Evolutionary conservation across 2,113 vertebrate genomes (phyloP), one percentile per base, ranked within the genome.

Genomic region (Casuarius casuarius): DNA sequence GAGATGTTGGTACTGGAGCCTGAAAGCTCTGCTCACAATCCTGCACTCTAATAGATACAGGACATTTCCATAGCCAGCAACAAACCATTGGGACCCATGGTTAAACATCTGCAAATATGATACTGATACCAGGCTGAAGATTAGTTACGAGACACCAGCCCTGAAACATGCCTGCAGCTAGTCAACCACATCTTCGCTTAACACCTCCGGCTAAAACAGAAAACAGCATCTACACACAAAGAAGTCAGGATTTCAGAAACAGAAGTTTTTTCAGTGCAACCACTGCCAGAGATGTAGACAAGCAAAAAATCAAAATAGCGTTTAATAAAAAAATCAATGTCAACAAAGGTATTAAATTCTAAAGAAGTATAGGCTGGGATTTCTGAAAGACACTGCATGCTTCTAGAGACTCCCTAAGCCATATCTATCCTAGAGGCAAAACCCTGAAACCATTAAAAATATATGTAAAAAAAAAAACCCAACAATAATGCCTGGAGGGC

Each of bases 391-490:
- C 51, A 28, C 52, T 82, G 49, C 74, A 79, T 15, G 8, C 62
- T 95, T 87, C 66, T 87, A 54, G 0, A 1, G 25, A 84, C 91
- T 92, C 52, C 49, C 81, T 62, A 82, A 87, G 84, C 42, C 29
- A 4, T 72, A 51, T 35, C 28, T 76, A 54, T 49, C 91, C 84
- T 52, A 66, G 22, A 91, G 89, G 91, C 74, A 94, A 95, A 94
- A 87, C 52, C 40, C 74, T 66, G 71, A 95, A 94, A 82, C 35
- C 25, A 91, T 59, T 54, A 91, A 82, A 92, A 85, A 70, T 28
- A 61, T 33, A 72, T 61, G 38, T 88, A 82, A 89, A 61, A 0
- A 2, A 75, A 92, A 96, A 79, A 56, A 15, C 54, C 74, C 38
- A 38, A 38, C 38, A 38, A 38, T 8, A 92, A 56, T 89, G 71